Evolutionary conservation across 1,140 invertebrate species (phyloP).

Genomic region (Grapholita molesta): DNA sequence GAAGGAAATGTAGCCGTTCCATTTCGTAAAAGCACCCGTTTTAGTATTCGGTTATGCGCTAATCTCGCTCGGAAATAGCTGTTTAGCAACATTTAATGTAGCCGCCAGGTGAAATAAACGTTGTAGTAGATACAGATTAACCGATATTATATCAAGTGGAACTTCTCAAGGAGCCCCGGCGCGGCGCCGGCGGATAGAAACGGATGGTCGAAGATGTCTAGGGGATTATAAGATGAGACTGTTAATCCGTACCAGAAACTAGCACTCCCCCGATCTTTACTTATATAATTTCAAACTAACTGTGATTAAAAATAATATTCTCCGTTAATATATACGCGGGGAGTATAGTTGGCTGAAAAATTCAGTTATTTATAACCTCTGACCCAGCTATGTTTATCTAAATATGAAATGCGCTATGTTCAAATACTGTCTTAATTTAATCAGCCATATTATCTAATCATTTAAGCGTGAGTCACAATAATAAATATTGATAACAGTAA

Average conservation of each 20-base stretch:
- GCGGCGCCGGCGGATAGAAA: not conserved
- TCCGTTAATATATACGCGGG: slow-evolving; percentile 20
- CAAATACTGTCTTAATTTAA: slow-evolving; percentile 29
- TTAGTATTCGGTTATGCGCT: not conserved
- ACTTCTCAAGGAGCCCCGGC: not conserved
- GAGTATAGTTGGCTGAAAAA: slow-evolving; percentile 30
- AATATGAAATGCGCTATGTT: slow-evolving; percentile 35
- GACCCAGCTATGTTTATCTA: slow-evolving; percentile 24
- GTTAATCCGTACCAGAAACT: not conserved
- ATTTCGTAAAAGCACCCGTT: not conserved
- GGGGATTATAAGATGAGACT: not conserved
- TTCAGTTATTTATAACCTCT: slow-evolving; percentile 31
- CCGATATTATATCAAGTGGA: not conserved
- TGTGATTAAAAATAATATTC: not conserved
- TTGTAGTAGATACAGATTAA: not conserved
- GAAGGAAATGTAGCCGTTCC: not conserved
- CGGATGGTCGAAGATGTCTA: not conserved
- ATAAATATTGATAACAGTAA: slow-evolving; percentile 4
- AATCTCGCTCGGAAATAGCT: not conserved
- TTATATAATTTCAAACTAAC: not conserved
- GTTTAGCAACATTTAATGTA: not conserved
- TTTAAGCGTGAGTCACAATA: too few species aligned
- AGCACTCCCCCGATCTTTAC: not conserved
- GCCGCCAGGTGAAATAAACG: not conserved
- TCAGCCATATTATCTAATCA: not conserved